Conservation (phyloP, 1,140 invertebrate species). For the Platyscapa corneri region DNA sequence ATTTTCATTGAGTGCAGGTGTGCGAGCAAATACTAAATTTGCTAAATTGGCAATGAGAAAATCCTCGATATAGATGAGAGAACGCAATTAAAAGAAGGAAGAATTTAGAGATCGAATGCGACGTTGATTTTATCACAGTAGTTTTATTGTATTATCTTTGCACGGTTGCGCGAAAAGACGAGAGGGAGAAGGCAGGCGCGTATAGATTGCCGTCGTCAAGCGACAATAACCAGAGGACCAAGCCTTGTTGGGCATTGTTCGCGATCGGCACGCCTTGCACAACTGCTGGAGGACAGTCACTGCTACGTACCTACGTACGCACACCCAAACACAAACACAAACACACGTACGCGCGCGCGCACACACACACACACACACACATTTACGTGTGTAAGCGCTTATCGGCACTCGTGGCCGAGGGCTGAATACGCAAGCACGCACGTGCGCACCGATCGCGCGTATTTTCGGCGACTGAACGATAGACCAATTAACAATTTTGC, state of each 20-base stretch:
- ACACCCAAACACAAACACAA: too few species aligned
- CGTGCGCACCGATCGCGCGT: neutral
- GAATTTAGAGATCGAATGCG: neutral
- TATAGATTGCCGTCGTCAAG: neutral
- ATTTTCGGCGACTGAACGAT: neutral
- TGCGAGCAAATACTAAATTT: neutral
- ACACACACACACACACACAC: too few species aligned
- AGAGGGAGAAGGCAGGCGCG: neutral
- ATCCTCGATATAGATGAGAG: too few species aligned
- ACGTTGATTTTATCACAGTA: neutral
- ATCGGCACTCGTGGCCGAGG: neutral
- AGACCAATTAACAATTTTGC: too few species aligned
- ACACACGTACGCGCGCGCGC: too few species aligned
- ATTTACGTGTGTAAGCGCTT: neutral
- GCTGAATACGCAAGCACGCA: neutral
- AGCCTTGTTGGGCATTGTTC: conserved; percentile 52
- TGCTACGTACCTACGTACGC: neutral
- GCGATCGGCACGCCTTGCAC: conserved; percentile 44
- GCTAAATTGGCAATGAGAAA: too few species aligned
- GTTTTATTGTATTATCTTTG: neutral
- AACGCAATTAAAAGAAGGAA: neutral
- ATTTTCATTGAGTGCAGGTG: neutral
- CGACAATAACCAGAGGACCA: conserved; percentile 47
- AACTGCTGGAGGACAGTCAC: conserved; percentile 35
- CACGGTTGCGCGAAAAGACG: neutral